Conservation (phyloP, 2,113 vertebrate genomes). For the Lepisosteus oculatus region DNA sequence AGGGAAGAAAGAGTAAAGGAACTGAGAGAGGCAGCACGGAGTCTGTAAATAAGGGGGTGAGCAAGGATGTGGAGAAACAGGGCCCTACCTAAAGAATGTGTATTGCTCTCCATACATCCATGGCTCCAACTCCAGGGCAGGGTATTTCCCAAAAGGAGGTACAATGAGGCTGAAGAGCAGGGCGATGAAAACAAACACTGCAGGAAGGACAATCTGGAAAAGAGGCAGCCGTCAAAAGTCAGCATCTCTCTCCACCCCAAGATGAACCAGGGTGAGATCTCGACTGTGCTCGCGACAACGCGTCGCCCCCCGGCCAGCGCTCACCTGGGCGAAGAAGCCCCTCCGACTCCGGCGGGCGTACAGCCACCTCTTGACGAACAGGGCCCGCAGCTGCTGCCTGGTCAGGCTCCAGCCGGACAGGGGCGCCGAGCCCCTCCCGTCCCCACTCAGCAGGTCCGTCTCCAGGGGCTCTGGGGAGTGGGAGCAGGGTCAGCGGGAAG, state of each 20-base stretch:
- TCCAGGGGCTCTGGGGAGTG: slow-evolving; percentile 56
- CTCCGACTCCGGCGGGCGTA: slow-evolving; percentile 73
- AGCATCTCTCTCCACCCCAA: too few species aligned
- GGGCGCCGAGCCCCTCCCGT: slow-evolving; percentile 24
- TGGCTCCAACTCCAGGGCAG: slow-evolving; percentile 70
- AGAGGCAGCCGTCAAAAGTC: background rate
- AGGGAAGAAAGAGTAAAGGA: background rate
- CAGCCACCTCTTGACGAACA: slow-evolving; percentile 80
- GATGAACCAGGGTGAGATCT: too few species aligned
- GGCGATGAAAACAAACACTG: slow-evolving; percentile 80
- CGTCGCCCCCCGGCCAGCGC: background rate
- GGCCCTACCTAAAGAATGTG: slow-evolving; percentile 82
- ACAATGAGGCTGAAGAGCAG: slow-evolving; percentile 80
- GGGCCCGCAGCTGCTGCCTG: slow-evolving; percentile 76
- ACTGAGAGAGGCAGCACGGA: background rate
- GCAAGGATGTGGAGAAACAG: too few species aligned
- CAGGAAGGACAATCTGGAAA: slow-evolving; percentile 79
- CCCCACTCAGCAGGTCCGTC: slow-evolving; percentile 59
- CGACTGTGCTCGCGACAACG: too few species aligned
- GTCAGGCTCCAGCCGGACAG: slow-evolving; percentile 65
- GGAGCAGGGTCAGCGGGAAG: background rate
- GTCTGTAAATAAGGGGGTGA: background rate
- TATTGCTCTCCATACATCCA: slow-evolving; percentile 81
- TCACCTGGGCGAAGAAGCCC: slow-evolving; percentile 80
- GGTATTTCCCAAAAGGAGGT: slow-evolving; percentile 77